Evolutionary conservation across 2,888 invertebrate genomes (phyloP).

Genomic region (Nomada lathburiana): DNA sequence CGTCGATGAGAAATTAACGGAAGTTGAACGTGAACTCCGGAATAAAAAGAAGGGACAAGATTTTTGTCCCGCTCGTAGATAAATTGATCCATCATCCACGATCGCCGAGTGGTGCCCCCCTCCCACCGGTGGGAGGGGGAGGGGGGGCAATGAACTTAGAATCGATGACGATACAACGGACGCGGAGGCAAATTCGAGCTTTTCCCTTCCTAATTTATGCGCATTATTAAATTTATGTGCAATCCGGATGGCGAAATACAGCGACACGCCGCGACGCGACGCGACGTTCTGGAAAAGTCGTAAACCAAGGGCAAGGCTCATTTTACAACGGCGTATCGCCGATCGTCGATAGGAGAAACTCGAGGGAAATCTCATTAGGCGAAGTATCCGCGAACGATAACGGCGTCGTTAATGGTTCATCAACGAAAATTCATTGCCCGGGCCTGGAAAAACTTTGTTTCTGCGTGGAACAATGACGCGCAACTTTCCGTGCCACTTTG

Average conservation of each 20-base stretch:
- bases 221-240: constrained; percentile 52
- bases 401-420: constrained; percentile 72
- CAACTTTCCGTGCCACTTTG: constrained; percentile 25
- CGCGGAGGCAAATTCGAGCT: background rate
- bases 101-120: background rate
- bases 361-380: constrained; percentile 72
- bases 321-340: constrained; percentile 54
- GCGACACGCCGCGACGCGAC: constrained; percentile 6
- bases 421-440: constrained; percentile 72
- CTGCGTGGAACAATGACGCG: constrained; percentile 57
- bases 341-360: constrained; percentile 67
- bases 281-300: constrained; percentile 63
- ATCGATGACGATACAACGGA: background rate
- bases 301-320: constrained; percentile 56
- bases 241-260: constrained; percentile 63
- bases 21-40: background rate
- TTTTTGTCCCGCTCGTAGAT: background rate
- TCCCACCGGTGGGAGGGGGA: too few relatives aligned
- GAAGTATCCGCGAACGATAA: constrained; percentile 72
- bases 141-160: background rate
- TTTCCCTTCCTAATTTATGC: constrained; percentile 33
- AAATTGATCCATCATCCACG: background rate
- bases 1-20: constrained; percentile 49
- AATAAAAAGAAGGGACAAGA: background rate
- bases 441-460: constrained; percentile 55